phyloP scores from a whole-genome alignment of 2,888 invertebrate species.

The Drosophila merina region DNA sequence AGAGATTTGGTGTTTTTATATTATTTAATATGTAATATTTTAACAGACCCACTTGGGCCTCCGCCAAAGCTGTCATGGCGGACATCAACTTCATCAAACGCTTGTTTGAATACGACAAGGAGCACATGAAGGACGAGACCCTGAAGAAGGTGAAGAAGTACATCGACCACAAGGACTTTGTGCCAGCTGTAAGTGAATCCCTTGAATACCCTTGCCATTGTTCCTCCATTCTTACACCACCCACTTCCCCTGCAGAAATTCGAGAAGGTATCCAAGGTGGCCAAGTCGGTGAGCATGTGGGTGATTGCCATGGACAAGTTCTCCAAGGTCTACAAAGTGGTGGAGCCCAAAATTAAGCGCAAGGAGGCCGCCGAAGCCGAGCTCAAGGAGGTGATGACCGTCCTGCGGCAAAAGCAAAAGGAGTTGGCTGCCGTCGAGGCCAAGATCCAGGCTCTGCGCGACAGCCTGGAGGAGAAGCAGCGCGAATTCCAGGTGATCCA shows the following conservation, averaged over 20 bases:
- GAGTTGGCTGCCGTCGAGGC: constrained; percentile 93
- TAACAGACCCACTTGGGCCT: constrained; percentile 92
- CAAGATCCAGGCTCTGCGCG: constrained; percentile 84
- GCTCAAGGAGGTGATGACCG: constrained; percentile 89
- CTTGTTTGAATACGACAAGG: constrained; percentile 93
- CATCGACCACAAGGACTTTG: constrained; percentile 93
- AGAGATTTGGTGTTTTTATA: rapidly evolving
- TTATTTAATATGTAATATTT: neutral
- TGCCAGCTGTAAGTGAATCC: constrained; percentile 86
- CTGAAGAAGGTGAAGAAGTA: constrained; percentile 92
- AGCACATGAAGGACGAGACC: constrained; percentile 90
- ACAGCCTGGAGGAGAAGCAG: constrained; percentile 89
- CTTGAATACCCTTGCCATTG: no score
- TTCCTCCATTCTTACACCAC: neutral
- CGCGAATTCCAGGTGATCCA: constrained; percentile 90
- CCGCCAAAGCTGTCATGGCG: constrained; percentile 91
- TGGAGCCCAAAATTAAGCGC: constrained; percentile 93
- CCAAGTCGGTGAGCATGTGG: constrained; percentile 96
- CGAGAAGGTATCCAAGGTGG: constrained; percentile 93
- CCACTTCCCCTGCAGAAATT: constrained; percentile 85
- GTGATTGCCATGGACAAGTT: constrained; percentile 95
- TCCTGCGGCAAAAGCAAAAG: constrained; percentile 91
- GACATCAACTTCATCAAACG: constrained; percentile 93
- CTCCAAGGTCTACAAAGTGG: constrained; percentile 92
- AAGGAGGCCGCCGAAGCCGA: constrained; percentile 91